Conservation (phyloP, 2,113 vertebrate species). For the Azemiops feae region DNA sequence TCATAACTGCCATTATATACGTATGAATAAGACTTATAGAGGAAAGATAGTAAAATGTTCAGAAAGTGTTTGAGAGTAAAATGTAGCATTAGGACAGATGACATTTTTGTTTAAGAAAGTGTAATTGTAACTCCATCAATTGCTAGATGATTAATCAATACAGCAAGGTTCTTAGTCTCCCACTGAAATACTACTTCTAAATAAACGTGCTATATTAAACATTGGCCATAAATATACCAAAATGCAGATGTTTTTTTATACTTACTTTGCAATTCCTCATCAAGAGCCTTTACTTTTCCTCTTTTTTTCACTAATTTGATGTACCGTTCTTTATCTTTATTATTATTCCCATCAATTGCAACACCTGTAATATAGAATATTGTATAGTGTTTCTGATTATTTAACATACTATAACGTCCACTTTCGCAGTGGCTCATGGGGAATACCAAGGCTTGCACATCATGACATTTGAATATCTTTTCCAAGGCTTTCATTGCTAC, state of each 20-base stretch:
- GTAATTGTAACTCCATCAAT: not conserved
- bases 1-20: not conserved
- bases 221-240: constrained; percentile 22
- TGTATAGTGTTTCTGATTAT: not conserved
- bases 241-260: constrained; percentile 48
- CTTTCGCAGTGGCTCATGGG: not conserved
- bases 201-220: not conserved
- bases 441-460: not conserved
- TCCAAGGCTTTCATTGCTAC: not conserved
- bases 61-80: not conserved
- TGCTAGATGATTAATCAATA: not conserved
- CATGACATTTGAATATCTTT: not conserved
- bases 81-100: not conserved
- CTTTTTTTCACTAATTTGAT: constrained; percentile 90
- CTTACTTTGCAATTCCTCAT: constrained; percentile 91
- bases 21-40: not conserved
- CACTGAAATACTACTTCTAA: not conserved
- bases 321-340: constrained; percentile 72
- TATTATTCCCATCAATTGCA: constrained; percentile 87
- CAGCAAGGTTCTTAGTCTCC: no score
- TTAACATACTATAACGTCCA: not conserved
- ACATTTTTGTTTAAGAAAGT: not conserved
- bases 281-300: constrained; percentile 92
- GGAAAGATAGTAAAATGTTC: not conserved
- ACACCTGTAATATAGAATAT: constrained; percentile 72